phyloP scores from a whole-genome alignment of 2,113 vertebrate genomes.

The Climacteris rufus region DNA sequence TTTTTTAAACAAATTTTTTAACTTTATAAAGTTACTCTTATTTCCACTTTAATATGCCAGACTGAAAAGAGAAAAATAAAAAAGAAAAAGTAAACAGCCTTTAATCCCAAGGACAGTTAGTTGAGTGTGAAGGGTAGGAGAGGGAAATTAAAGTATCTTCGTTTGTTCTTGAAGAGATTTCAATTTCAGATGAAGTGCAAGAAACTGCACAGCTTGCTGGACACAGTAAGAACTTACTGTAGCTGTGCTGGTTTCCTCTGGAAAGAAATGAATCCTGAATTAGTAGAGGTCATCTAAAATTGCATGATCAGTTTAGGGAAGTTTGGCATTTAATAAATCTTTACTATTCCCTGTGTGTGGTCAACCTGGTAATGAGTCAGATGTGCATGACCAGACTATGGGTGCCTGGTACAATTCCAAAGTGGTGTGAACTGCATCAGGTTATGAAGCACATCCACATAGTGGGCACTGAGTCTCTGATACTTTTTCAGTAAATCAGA shows the following conservation, averaged over 20 bases:
- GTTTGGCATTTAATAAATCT: not conserved
- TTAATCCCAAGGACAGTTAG: not conserved
- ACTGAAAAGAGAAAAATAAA: not conserved
- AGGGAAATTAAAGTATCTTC: not conserved
- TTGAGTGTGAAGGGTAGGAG: not conserved
- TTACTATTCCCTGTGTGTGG: not conserved
- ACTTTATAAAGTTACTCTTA: not conserved
- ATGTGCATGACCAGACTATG: not conserved
- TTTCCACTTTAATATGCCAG: not conserved
- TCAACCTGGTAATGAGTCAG: not conserved
- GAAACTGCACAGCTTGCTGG: not conserved
- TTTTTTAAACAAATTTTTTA: not conserved
- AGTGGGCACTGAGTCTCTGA: accelerated
- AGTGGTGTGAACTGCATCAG: not conserved
- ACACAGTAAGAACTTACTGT: not conserved
- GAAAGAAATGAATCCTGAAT: not conserved
- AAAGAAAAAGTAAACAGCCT: not conserved
- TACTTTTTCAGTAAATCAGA: not conserved
- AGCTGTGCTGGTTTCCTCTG: not conserved
- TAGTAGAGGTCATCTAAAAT: not conserved
- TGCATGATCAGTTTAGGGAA: not conserved
- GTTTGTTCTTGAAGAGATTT: not conserved
- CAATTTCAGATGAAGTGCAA: not conserved
- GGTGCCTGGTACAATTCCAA: not conserved
- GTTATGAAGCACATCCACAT: not conserved